Conservation (phyloP, 2,113 vertebrate genomes). For the Notarius lentiginosus region DNA sequence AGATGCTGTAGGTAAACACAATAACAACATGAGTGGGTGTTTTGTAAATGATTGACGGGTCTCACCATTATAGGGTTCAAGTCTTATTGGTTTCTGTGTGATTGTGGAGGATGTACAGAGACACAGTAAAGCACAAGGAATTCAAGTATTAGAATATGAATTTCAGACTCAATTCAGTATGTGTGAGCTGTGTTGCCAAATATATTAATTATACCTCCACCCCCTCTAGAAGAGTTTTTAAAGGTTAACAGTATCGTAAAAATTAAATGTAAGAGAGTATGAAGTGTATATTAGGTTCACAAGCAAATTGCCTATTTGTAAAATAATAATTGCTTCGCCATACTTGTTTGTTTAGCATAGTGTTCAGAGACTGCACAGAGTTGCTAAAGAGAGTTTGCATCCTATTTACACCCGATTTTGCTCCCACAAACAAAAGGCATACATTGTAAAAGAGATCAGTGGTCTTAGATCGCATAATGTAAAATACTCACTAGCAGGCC, state of each 20-base stretch:
- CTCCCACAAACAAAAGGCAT: too few relatives aligned
- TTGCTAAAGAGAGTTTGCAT: too few relatives aligned
- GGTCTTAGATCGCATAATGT: too few relatives aligned
- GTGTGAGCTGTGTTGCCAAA: neutral
- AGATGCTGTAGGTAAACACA: neutral
- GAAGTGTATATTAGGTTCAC: neutral
- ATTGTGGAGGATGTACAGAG: neutral
- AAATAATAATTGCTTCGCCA: constrained; percentile 7
- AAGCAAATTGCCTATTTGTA: constrained; percentile 17
- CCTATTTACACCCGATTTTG: too few relatives aligned
- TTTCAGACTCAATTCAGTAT: neutral
- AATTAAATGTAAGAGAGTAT: neutral
- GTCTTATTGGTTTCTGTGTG: neutral
- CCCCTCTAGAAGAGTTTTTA: neutral
- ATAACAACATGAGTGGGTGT: neutral
- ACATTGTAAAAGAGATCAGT: too few relatives aligned
- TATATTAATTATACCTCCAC: neutral
- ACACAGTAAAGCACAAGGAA: neutral
- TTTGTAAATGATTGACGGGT: neutral
- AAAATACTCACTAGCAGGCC: too few relatives aligned
- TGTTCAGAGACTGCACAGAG: too few relatives aligned
- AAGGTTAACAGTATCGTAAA: neutral
- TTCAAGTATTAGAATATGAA: neutral
- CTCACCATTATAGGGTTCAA: neutral
- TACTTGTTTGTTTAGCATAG: neutral